Base-by-base conservation (phyloP, 2,888 invertebrate species). In the Aleiodes leptofemur region DNA sequence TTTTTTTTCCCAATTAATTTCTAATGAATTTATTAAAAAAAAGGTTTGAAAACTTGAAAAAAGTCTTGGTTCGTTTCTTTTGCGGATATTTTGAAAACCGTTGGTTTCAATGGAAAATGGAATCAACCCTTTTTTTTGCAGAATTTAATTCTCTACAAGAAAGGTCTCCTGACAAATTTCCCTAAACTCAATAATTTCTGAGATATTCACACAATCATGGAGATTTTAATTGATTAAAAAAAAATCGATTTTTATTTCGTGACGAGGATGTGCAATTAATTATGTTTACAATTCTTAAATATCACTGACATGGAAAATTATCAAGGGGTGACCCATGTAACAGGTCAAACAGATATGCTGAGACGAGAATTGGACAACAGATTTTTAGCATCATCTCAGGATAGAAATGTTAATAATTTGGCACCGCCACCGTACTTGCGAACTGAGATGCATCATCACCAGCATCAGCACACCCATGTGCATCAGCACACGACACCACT, bases 401-500 rank as follows among this genome's bases (percentile, higher is more conserved):
- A 96, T 84, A 91, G 95, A 81, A 90, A 90, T 76, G 90, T 92
- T 72, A 81, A 82, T 7, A 85, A 84, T 79, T 83, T 88, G 16
- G 88, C 84, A 74, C 91, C 92, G 77, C 92, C 94, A 70, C 94
- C 94, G 83, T 91, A 90, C 82, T 92, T 95, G 86, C 93, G 96
- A 85, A 96, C 96, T 69, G 97, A 96, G 91, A 94, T 96, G 93
- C 97, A 96, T 90, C 96, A 96, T 91, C 97, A 97, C 91, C 96
- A 96, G 90, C 97, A 97, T 90, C 96, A 97, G 88, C 97, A 96
- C 90, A 96, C 96, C 72, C 96, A 96, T 90, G 95, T 97, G 85
- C 97, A 96, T 91, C 96, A 96, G 87, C 96, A 96, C 89, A 95
- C 95, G 82, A 92, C 95, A 74, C 92, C 94, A 74, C 91, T 94